phyloP scores from a whole-genome alignment of 1,140 invertebrate genomes.

The Heliconius melpomene region DNA sequence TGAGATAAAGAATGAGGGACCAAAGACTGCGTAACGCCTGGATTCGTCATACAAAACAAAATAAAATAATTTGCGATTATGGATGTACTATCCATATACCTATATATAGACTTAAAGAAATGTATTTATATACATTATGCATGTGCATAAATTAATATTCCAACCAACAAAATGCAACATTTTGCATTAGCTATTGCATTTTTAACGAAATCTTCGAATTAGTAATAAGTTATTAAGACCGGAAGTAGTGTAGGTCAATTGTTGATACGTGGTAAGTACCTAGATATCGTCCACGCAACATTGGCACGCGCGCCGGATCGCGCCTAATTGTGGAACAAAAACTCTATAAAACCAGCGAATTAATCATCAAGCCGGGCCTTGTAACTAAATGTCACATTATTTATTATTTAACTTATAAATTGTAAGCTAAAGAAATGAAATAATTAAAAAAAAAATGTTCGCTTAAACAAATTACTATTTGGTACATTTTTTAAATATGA shows the following conservation, averaged over 20 bases:
- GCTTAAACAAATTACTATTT: no score
- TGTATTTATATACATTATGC: background rate
- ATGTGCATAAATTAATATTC: background rate
- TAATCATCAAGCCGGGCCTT: constrained; percentile 54
- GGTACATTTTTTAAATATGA: no score
- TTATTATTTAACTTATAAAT: background rate
- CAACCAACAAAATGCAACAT: background rate
- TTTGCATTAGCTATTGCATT: background rate
- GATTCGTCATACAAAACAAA: background rate
- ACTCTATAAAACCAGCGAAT: constrained; percentile 66
- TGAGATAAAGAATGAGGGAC: no score
- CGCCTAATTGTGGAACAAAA: constrained; percentile 68
- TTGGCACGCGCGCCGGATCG: constrained; percentile 47
- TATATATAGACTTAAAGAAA: background rate
- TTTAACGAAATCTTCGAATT: constrained; percentile 43
- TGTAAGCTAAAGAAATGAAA: background rate
- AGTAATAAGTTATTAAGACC: constrained; percentile 51
- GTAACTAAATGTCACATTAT: constrained; percentile 11
- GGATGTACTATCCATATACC: background rate
- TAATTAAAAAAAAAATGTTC: no score
- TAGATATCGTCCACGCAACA: constrained; percentile 51
- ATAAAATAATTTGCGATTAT: background rate
- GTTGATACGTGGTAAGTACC: constrained; percentile 44
- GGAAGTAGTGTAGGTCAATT: constrained; percentile 38
- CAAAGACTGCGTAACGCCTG: no score